Base-by-base conservation (phyloP, 2,797 vertebrate species). In the Meriones psammophilus region DNA sequence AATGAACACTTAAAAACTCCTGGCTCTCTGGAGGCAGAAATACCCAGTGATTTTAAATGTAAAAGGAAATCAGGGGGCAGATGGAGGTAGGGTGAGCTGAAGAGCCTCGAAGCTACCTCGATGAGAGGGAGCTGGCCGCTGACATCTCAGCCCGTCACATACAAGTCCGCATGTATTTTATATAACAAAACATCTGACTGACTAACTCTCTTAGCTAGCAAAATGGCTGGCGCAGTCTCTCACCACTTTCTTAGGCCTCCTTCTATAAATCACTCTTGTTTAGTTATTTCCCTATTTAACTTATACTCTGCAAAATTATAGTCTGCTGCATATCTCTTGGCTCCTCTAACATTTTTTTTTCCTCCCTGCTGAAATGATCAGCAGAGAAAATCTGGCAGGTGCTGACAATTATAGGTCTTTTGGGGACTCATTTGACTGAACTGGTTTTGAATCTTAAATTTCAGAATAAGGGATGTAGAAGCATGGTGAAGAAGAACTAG, bases 391-490 rank as follows among this genome's bases (percentile, higher is more conserved):
- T 66, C 13, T 46, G 46, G 54, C 26, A 66, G 92, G 94, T 66
- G 46, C 10, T 76, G 64, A 62, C 3, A 50, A 73, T 62, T 92
- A 42, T 60, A 42, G 64, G 87, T 87, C 56, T 74, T 76, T 84
- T 33, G 33, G 64, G 36, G 60, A 58, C 24, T 60, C 66, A 62
- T 2, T 88, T 2, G 4, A 85, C 56, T 81, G 42, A 64, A 87
- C 36, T 74, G 50, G 86, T 42, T 90, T 86, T 60, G 89, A 85
- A 69, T 88, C 81, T 66, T 81, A 39, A 13, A 68, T 92, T 88
- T 92, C 71, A 80, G 79, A 95, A 73, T 50, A 85, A 93, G 6
- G n/a, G 24, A 54, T 46, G 24, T 50, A 39, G 62, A 96, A 68
- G 10, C 28, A 68, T 0, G 0, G 28, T 22, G 69, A 62, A 58